Conservation (phyloP, 2,113 vertebrate species). For the Gnathonemus longibarbis region DNA sequence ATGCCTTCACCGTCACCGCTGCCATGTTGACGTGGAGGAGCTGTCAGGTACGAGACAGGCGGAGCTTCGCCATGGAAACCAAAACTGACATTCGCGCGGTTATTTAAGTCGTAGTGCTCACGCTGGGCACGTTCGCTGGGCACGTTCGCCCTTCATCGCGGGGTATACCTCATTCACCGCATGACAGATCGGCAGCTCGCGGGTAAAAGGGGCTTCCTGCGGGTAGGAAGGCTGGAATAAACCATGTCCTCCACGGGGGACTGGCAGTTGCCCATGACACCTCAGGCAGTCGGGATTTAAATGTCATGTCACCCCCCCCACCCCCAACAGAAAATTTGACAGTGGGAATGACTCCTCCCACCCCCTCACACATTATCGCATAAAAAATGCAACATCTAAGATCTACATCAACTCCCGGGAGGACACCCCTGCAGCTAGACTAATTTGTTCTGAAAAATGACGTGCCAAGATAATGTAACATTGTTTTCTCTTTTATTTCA, state of each 20-base stretch:
- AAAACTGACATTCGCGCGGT: not conserved
- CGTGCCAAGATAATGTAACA: not conserved
- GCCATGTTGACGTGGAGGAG: not conserved
- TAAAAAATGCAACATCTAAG: conserved; percentile 5
- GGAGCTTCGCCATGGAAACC: not conserved
- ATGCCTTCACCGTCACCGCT: not conserved
- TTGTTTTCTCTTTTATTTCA: not conserved
- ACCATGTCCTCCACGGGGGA: not conserved
- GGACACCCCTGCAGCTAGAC: not conserved
- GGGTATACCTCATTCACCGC: not conserved
- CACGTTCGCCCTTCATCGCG: not conserved
- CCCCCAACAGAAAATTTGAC: not conserved
- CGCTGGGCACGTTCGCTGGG: not conserved
- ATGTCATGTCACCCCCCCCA: not conserved
- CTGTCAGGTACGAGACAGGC: not conserved
- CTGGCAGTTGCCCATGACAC: not conserved
- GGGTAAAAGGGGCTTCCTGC: not conserved
- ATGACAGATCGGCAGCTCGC: not conserved
- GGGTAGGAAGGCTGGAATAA: not conserved
- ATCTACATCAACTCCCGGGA: not conserved
- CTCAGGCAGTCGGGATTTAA: not conserved
- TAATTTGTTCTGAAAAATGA: not conserved
- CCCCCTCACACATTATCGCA: not conserved
- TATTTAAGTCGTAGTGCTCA: not conserved
- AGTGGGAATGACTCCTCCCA: not conserved